These are phyloP conservation scores for Tetramorium simillimum DNA, from an alignment of 1,140 invertebrate genomes.

Conservation along the genomic window DNA sequence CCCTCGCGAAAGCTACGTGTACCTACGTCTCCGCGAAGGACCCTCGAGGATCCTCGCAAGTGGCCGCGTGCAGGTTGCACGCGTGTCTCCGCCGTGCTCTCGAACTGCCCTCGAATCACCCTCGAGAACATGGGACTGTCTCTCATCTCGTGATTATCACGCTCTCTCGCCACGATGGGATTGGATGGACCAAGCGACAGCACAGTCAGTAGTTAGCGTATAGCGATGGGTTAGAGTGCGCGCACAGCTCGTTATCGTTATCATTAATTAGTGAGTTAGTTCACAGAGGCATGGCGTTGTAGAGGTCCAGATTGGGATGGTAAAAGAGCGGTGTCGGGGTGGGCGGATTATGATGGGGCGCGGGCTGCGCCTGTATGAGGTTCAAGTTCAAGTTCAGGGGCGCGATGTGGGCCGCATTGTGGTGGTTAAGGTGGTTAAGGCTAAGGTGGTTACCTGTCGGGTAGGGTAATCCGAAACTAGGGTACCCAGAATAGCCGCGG, in stretches of 20 bases:
- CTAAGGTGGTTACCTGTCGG: constrained; percentile 96
- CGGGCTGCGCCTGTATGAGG: constrained; percentile 84
- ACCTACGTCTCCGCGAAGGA: background rate
- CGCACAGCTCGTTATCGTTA: constrained; percentile 75
- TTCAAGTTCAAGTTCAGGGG: constrained; percentile 84
- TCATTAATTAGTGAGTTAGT: constrained; percentile 82
- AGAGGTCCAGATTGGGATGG: constrained; percentile 85
- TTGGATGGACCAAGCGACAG: constrained; percentile 60
- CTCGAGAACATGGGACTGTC: background rate
- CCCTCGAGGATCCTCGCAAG: background rate
- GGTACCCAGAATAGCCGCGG: constrained; percentile 97
- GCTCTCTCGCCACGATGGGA: constrained; percentile 47
- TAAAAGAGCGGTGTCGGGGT: constrained; percentile 87
- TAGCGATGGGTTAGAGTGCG: constrained; percentile 80
- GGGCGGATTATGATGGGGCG: constrained; percentile 83
- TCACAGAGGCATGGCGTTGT: constrained; percentile 94
- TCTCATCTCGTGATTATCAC: background rate
- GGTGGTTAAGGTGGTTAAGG: constrained; percentile 86
- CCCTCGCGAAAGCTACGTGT: background rate
- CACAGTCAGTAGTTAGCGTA: constrained; percentile 80
- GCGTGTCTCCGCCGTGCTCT: background rate
- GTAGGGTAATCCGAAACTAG: constrained; percentile 98
- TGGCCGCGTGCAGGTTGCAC: background rate
- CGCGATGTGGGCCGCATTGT: constrained; percentile 84
- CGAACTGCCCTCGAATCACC: background rate